These are phyloP conservation scores for Rhorus exstirpatorius DNA, from an alignment of 2,888 invertebrate species.

Conservation along the genomic window DNA sequence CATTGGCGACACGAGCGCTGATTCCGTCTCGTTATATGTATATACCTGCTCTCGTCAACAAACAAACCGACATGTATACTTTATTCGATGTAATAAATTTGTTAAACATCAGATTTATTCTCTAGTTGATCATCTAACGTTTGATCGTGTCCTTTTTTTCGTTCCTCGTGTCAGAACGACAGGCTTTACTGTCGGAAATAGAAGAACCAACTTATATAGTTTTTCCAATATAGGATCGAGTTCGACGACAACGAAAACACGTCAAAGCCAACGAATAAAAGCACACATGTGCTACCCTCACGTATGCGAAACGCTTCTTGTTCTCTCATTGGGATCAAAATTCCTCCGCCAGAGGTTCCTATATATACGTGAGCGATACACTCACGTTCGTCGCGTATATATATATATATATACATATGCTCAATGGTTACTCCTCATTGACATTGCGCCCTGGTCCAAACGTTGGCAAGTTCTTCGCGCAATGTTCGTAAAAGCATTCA, in stretches of 20 bases:
- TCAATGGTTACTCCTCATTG: constrained; percentile 53
- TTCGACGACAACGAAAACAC: neutral
- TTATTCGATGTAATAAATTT: neutral
- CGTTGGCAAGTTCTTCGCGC: constrained; percentile 78
- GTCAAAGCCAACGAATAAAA: constrained; percentile 12
- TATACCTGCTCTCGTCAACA: neutral
- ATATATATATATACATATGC: neutral
- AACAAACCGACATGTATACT: neutral
- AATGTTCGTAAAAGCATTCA: constrained; percentile 76
- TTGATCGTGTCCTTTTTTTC: neutral
- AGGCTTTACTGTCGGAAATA: neutral
- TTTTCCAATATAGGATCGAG: neutral
- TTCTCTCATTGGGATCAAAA: constrained; percentile 1
- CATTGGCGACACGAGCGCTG: constrained; percentile 69
- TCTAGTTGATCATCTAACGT: neutral
- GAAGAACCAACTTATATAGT: neutral
- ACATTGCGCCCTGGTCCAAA: constrained; percentile 72
- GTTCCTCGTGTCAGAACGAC: neutral
- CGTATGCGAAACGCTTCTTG: constrained; percentile 8
- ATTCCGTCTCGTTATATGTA: constrained; percentile 20
- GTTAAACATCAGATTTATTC: neutral
- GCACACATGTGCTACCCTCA: neutral
- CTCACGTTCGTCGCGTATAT: neutral
- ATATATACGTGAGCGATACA: neutral
- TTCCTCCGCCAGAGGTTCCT: neutral